These are phyloP conservation scores for Saimiri boliviensis DNA, from an alignment of 2,113 vertebrate species.

Conservation along the genomic window DNA sequence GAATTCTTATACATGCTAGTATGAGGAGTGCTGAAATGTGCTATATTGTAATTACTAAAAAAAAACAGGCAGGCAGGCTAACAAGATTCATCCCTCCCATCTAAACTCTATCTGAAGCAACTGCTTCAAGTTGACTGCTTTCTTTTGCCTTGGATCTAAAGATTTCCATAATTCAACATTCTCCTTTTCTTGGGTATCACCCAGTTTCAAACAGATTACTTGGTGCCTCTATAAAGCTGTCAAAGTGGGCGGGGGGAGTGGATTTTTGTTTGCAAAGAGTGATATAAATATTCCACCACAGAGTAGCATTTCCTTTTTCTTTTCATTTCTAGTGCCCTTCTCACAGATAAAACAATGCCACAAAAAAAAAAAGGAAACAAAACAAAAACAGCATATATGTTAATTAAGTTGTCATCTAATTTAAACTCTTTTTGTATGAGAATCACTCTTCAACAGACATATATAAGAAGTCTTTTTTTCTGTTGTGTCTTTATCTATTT, in stretches of 20 bases:
- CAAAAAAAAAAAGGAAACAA: background rate
- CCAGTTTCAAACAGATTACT: background rate
- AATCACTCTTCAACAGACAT: background rate
- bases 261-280: conserved; percentile 24
- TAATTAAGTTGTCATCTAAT: conserved; percentile 3
- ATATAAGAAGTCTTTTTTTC: background rate
- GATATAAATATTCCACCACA: background rate
- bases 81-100: background rate
- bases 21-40: background rate
- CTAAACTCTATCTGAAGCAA: background rate
- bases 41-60: background rate
- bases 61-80: background rate
- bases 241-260: background rate
- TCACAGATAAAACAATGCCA: conserved; percentile 9
- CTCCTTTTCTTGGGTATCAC: background rate
- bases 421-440: background rate
- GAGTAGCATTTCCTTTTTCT: background rate
- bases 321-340: background rate
- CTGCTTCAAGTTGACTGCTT: background rate
- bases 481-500: conserved; percentile 27
- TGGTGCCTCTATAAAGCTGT: background rate
- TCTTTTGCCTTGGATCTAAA: background rate
- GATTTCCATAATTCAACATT: background rate
- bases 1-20: background rate
- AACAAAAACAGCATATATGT: background rate